These are phyloP conservation scores for Hypomecis atomaria DNA, from an alignment of 2,888 invertebrate genomes.

Conservation along the genomic window DNA sequence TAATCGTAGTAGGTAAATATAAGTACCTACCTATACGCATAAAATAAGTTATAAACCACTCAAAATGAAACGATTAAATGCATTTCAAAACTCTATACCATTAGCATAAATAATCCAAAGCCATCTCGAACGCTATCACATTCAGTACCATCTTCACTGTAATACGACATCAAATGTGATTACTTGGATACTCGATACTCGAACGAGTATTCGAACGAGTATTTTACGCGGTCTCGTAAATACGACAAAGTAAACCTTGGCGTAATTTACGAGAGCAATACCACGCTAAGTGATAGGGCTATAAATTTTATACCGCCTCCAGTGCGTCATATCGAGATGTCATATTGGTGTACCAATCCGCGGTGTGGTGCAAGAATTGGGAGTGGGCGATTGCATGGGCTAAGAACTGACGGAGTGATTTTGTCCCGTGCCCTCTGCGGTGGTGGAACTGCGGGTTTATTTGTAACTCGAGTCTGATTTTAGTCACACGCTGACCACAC, in stretches of 20 bases:
- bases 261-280: slow-evolving; percentile 73
- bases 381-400: neutral
- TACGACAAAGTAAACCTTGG: slow-evolving; percentile 77
- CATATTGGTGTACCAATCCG: slow-evolving; percentile 32
- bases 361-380: slow-evolving; percentile 20
- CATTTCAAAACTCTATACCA: no score
- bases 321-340: slow-evolving; percentile 35
- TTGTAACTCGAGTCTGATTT: no score
- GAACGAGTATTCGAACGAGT: slow-evolving; percentile 36
- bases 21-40: no score
- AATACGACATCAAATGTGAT: slow-evolving; percentile 36
- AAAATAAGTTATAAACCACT: no score
- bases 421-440: no score
- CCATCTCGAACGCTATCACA: slow-evolving; percentile 5
- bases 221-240: slow-evolving; percentile 59
- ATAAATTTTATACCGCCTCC: slow-evolving; percentile 60
- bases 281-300: slow-evolving; percentile 77
- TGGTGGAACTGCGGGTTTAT: no score
- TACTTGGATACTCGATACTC: slow-evolving; percentile 37
- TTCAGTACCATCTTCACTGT: slow-evolving; percentile 22
- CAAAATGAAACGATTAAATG: no score
- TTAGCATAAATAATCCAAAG: neutral
- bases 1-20: no score
- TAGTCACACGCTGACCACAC: no score
- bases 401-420: no score